Evolutionary conservation across 1,140 invertebrate species (phyloP), one percentile per base, ranked within the genome.

Genomic region (Heliconius himera): DNA sequence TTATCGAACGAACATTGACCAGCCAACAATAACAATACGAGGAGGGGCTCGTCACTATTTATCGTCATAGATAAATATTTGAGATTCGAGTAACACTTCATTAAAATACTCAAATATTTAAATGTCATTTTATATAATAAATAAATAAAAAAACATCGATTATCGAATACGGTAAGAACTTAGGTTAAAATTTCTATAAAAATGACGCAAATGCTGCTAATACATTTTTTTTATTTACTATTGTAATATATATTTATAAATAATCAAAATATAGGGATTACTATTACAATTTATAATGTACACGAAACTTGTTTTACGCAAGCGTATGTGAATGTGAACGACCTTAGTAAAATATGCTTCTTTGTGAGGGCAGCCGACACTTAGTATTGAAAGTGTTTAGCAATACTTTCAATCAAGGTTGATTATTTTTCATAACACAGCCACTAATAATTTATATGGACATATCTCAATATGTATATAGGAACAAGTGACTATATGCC

Each of bases 1-100:
- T 84, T 84, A 84, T 84, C 83, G 51, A 49, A 54, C 80, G 82
- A 76, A 80, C 80, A 76, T 82, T 82, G 83, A 80, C 81, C 56
- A 18, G 9, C 26, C 74, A 33, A 54, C 73, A 71, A n/a, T 77
- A 70, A 54, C 74, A 76, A 33, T 36, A 66, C 41, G n/a, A 18
- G 9, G 71, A 73, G 82, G 77, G 82, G 82, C 82, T 81, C 77
- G 82, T 9, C 82, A 56, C 6, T 4, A 38, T 29, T 73, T 76
- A 80, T 36, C 73, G 72, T 76, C 77, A 79, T 79, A 56, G 36
- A 76, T 49, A 73, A 66, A 13, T 66, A 29, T 66, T 66, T 3
- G 60, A 29, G 22, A 66, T 26, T 4, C 22, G 22, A 66, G 3
- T 66, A 22, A 66, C 60, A 29, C 60, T 66, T 66, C 11, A n/a